phyloP scores from a whole-genome alignment of 1,140 invertebrate species.

The Heliconius melpomene region DNA sequence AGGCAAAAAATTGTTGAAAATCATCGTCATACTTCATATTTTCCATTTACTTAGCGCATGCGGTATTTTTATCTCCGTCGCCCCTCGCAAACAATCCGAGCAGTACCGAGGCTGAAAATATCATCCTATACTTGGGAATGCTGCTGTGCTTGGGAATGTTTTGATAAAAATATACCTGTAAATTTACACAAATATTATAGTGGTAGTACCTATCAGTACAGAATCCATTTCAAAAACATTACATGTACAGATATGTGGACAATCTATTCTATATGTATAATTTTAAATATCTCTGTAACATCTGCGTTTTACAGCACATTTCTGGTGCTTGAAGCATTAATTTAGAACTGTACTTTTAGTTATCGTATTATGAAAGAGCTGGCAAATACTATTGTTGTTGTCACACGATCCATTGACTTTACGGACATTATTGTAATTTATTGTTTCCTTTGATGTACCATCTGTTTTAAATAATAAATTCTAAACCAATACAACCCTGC shows the following conservation, averaged over 20 bases:
- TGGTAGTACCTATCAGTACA: too few relatives aligned
- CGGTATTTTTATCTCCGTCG: constrained; percentile 41
- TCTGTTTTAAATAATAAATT: not conserved
- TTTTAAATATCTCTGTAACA: not conserved
- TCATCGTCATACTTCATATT: not conserved
- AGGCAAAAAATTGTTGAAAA: not conserved
- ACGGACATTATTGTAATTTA: not conserved
- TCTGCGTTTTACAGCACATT: constrained; percentile 1
- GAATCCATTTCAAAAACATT: too few relatives aligned
- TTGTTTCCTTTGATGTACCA: not conserved
- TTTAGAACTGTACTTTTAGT: not conserved
- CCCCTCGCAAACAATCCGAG: constrained; percentile 38
- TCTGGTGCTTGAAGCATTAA: not conserved
- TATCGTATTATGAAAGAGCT: not conserved
- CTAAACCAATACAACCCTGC: not conserved
- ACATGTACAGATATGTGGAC: not conserved
- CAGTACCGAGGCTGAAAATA: constrained; percentile 34
- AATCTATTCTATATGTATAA: too few relatives aligned
- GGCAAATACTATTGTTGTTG: not conserved
- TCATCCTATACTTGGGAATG: constrained; percentile 27
- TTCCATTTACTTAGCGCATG: constrained; percentile 36
- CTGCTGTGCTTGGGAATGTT: not conserved
- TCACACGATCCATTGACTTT: not conserved
- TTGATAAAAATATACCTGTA: constrained; percentile 2
- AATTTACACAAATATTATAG: too few relatives aligned